These are phyloP conservation scores for Bursaphelenchus mucronatus DNA, from an alignment of 1,140 invertebrate species.

Conservation along the genomic window DNA sequence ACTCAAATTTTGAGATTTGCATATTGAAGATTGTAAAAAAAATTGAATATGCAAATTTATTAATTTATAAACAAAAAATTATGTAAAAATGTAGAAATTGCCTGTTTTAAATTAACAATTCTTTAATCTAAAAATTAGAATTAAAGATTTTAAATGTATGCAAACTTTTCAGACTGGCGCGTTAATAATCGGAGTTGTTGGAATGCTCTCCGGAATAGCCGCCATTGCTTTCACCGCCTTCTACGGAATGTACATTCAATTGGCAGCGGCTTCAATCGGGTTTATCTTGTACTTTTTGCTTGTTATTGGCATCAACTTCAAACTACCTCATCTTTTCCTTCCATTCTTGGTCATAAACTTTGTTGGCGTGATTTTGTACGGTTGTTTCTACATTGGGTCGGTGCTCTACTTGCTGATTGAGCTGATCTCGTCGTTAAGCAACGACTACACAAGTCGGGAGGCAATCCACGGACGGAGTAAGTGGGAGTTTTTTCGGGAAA, in stretches of 20 bases:
- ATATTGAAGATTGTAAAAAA: too few relatives aligned
- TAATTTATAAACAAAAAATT: too few relatives aligned
- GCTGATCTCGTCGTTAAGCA: constrained; percentile 9
- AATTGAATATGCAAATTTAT: too few relatives aligned
- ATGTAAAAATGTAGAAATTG: too few relatives aligned
- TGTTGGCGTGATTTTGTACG: constrained; percentile 15
- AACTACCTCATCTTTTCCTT: constrained; percentile 8
- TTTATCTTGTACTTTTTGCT: constrained; percentile 8
- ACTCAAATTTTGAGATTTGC: too few relatives aligned
- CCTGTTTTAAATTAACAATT: too few relatives aligned
- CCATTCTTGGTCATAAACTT: constrained; percentile 18
- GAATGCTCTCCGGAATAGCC: background rate
- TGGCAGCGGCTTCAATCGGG: background rate
- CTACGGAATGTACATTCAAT: constrained; percentile 12
- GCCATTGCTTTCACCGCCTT: constrained; percentile 8
- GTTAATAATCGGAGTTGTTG: constrained; percentile 7
- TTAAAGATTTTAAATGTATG: background rate
- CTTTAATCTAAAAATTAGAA: too few relatives aligned
- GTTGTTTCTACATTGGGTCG: constrained; percentile 18
- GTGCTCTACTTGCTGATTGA: constrained; percentile 10
- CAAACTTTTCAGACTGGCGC: constrained; percentile 9
- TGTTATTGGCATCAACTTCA: background rate
- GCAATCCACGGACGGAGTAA: constrained; percentile 16
- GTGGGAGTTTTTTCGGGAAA: background rate
- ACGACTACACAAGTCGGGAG: constrained; percentile 1